Evolutionary conservation across 2,113 vertebrate genomes (phyloP).

Genomic region (Tauraco erythrolophus): DNA sequence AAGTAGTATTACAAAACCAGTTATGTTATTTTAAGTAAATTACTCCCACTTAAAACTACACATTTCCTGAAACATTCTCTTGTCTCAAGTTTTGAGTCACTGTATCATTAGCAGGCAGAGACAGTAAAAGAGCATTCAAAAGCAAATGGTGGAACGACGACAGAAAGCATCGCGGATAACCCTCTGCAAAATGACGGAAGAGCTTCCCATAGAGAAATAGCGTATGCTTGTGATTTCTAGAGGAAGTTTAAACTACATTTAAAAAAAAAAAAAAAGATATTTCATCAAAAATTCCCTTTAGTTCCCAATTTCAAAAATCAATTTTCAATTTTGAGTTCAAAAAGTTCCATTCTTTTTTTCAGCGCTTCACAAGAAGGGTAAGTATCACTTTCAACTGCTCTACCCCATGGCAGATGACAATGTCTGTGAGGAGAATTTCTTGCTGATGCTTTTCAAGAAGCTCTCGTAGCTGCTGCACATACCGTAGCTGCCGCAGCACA

Average conservation of each 20-base stretch:
- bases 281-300: not conserved
- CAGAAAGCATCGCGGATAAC: constrained; percentile 24
- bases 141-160: constrained; percentile 52
- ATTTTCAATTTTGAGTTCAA: not conserved
- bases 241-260: not conserved
- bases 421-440: not conserved
- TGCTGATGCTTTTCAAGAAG: not conserved
- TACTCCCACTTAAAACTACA: constrained; percentile 55
- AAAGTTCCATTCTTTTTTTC: not conserved
- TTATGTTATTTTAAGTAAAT: constrained; percentile 45
- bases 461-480: accelerated
- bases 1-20: not conserved
- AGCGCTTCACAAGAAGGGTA: not conserved
- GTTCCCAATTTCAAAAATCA: not conserved
- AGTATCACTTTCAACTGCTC: not conserved
- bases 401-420: too few relatives aligned
- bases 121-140: constrained; percentile 31
- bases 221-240: not conserved
- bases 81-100: constrained; percentile 54
- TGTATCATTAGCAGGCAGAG: constrained; percentile 16
- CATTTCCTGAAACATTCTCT: constrained; percentile 35
- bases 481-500: accelerated
- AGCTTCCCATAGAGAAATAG: not conserved
- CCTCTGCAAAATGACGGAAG: not conserved
- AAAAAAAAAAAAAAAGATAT: too few relatives aligned